phyloP scores from a whole-genome alignment of 2,888 invertebrate species.

The Hypselothyrea guttata region DNA sequence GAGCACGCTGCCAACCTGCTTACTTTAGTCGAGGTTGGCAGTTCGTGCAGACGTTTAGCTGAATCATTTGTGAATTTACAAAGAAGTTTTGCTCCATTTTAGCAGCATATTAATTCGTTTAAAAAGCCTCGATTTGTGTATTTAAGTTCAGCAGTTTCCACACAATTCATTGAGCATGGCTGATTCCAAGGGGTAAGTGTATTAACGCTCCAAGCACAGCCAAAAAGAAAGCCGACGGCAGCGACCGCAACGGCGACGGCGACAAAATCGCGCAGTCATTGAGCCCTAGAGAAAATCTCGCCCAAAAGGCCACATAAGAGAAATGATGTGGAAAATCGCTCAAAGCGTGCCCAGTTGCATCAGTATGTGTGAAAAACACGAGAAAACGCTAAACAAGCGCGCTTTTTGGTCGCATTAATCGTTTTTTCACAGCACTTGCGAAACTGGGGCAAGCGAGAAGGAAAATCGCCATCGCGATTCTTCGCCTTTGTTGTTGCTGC shows the following conservation, averaged over 20 bases:
- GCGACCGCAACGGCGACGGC: conserved; percentile 37
- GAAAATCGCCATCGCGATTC: conserved; percentile 64
- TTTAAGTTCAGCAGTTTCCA: conserved; percentile 64
- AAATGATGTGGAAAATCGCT: conserved; percentile 32
- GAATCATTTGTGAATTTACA: conserved; percentile 60
- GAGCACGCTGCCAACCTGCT: conserved; percentile 53
- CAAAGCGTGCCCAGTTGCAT: not conserved
- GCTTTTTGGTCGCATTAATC: too few species aligned
- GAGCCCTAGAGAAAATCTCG: conserved; percentile 45
- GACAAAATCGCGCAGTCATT: conserved; percentile 79
- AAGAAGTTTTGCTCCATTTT: conserved; percentile 42
- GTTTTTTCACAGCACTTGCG: conserved; percentile 21
- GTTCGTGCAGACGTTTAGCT: conserved; percentile 38
- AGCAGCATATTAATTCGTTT: conserved; percentile 15
- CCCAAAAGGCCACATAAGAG: conserved; percentile 63
- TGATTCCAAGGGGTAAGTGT: conserved; percentile 82
- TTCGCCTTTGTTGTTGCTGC: conserved; percentile 39
- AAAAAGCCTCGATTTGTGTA: conserved; percentile 42
- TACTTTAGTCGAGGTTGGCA: conserved; percentile 45
- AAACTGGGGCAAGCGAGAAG: conserved; percentile 57
- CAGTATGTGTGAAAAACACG: not conserved
- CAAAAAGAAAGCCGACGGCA: conserved; percentile 65
- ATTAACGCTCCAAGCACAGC: conserved; percentile 15
- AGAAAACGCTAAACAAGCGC: too few species aligned
- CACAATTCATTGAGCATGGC: conserved; percentile 73